Conservation (phyloP, 2,113 vertebrate species). For the Plecturocebus donacophilus region DNA sequence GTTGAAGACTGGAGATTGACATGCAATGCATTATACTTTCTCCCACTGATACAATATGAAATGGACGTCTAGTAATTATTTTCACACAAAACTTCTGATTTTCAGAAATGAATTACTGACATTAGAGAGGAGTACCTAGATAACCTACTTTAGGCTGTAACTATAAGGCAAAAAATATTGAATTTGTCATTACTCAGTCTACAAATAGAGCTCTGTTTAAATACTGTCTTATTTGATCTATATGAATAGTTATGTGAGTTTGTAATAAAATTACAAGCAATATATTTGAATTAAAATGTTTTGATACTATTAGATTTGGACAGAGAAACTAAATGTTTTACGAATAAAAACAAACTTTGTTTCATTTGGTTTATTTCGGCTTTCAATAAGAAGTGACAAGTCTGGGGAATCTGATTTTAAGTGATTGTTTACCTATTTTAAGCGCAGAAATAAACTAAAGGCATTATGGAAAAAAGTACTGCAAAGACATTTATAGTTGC, state of each 20-base stretch:
- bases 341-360: neutral
- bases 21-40: neutral
- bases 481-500: neutral
- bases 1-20: neutral
- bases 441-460: neutral
- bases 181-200: neutral
- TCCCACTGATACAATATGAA: neutral
- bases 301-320: constrained; percentile 17
- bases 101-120: neutral
- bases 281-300: constrained; percentile 1
- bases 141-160: neutral
- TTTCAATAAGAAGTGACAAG: constrained; percentile 45
- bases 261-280: neutral
- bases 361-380: neutral
- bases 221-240: neutral
- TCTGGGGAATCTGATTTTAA: neutral
- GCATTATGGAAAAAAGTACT: neutral
- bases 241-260: neutral
- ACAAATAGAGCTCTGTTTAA: neutral
- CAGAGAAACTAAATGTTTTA: constrained; percentile 1
- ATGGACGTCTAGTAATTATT: neutral
- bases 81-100: neutral
- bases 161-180: neutral
- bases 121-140: neutral
- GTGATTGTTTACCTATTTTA: neutral